These are phyloP conservation scores for Athripsodes cinereus DNA, from an alignment of 2,888 invertebrate genomes.

Conservation along the genomic window DNA sequence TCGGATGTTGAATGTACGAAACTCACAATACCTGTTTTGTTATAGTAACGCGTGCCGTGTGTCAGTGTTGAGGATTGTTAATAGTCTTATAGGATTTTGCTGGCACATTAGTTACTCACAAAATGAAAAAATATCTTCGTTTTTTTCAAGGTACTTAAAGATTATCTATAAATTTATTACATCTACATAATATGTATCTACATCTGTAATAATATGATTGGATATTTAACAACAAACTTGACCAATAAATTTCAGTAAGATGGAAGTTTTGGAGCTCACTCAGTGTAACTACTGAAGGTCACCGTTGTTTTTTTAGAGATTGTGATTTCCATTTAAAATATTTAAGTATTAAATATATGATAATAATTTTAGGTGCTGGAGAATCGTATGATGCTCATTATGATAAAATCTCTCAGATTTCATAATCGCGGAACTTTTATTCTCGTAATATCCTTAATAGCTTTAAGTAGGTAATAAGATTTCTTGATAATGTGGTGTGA, in stretches of 20 bases:
- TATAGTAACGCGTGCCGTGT: conserved; percentile 23
- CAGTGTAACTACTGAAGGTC: background rate
- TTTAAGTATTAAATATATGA: too few species aligned
- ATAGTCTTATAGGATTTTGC: conserved; percentile 19
- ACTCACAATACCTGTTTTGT: conserved; percentile 14
- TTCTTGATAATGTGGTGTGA: too few species aligned
- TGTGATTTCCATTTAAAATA: too few species aligned
- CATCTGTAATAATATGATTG: background rate
- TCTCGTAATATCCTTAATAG: too few species aligned
- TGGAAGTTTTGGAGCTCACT: background rate
- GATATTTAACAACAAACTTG: background rate
- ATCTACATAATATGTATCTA: background rate
- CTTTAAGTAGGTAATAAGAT: too few species aligned
- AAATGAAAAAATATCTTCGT: background rate
- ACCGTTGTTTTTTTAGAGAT: background rate
- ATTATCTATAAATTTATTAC: background rate
- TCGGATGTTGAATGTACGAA: background rate
- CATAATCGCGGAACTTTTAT: too few species aligned
- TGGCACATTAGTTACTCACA: background rate
- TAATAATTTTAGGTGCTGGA: too few species aligned
- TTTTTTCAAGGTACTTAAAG: background rate
- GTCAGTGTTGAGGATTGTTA: conserved; percentile 22
- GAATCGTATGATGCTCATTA: too few species aligned
- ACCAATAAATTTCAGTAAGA: background rate
- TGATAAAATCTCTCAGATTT: too few species aligned